phyloP scores from a whole-genome alignment of 2,888 invertebrate genomes.

The Poecilus cupreus region DNA sequence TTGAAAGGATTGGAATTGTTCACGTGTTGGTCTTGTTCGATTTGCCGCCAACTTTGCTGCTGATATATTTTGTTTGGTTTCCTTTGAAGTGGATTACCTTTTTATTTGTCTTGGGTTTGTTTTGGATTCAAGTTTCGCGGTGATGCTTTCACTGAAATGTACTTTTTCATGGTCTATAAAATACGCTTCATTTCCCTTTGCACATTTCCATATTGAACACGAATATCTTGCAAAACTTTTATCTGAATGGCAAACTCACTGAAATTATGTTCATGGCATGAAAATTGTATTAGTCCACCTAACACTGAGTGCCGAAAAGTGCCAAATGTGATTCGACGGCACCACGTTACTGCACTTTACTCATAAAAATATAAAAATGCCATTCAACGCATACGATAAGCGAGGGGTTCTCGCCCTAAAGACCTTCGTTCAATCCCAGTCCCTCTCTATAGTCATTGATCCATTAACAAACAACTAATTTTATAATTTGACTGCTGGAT shows the following conservation, averaged over 20 bases:
- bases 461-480: too few species aligned
- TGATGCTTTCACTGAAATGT: conserved; percentile 10
- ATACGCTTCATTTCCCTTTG: neutral
- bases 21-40: conserved; percentile 16
- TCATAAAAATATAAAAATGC: neutral
- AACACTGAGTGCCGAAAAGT: too few species aligned
- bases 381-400: too few species aligned
- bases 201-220: conserved; percentile 23
- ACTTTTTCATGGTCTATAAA: conserved; percentile 29
- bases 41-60: conserved; percentile 13
- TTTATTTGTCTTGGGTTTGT: conserved; percentile 42
- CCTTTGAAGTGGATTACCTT: conserved; percentile 44
- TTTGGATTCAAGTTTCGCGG: conserved; percentile 7
- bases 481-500: too few species aligned
- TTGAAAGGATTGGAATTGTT: conserved; percentile 40
- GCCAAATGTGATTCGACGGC: too few species aligned
- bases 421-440: too few species aligned
- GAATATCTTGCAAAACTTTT: neutral
- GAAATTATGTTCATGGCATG: neutral
- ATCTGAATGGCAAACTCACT: neutral
- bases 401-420: too few species aligned
- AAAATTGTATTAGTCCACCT: too few species aligned
- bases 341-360: neutral
- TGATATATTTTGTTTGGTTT: conserved; percentile 45
- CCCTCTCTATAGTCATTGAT: too few species aligned